Percentiles rank a stretch among this genome's conserved stretches.
These are phyloP conservation scores for Ischnus inquisitorius DNA, from an alignment of 2,888 invertebrate genomes.

Conservation along the genomic window DNA sequence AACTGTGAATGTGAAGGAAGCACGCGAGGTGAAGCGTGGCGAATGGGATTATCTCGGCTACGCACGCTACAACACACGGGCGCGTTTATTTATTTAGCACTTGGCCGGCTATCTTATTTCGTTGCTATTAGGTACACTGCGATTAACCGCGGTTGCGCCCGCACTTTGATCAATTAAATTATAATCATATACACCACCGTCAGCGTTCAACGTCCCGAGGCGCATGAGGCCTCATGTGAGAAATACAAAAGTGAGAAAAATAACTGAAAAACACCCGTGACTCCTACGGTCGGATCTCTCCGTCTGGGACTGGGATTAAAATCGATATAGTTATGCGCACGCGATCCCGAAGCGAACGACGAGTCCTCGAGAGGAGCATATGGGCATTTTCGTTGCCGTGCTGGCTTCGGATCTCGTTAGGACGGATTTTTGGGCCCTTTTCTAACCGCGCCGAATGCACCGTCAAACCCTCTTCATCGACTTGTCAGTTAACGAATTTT, in stretches of 20 bases:
- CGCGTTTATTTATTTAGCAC: slow-evolving; percentile 41
- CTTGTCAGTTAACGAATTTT: slow-evolving; percentile 48
- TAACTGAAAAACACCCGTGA: slow-evolving; percentile 14
- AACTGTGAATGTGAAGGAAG: slow-evolving; percentile 39
- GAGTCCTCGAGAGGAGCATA: neutral
- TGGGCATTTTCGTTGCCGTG: slow-evolving; percentile 24
- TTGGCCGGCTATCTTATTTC: slow-evolving; percentile 23
- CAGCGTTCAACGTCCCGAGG: neutral
- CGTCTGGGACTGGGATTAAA: slow-evolving; percentile 42
- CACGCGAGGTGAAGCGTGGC: slow-evolving; percentile 48
- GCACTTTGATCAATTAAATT: neutral
- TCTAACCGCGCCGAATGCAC: slow-evolving; percentile 16
- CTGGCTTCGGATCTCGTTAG: slow-evolving; percentile 56
- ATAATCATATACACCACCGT: slow-evolving; percentile 8
- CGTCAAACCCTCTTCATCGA: slow-evolving; percentile 58
- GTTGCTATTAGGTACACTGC: neutral
- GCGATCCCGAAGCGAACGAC: slow-evolving; percentile 37
- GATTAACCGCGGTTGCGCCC: neutral
- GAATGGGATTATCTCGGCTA: slow-evolving; percentile 56
- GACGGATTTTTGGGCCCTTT: slow-evolving; percentile 25
- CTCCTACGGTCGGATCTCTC: neutral
- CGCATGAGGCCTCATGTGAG: too few relatives aligned
- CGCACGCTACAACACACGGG: slow-evolving; percentile 44
- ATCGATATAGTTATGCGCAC: slow-evolving; percentile 53
- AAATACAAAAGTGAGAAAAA: neutral